phyloP scores from a whole-genome alignment of 2,797 vertebrate genomes.

The Monodelphis domestica region DNA sequence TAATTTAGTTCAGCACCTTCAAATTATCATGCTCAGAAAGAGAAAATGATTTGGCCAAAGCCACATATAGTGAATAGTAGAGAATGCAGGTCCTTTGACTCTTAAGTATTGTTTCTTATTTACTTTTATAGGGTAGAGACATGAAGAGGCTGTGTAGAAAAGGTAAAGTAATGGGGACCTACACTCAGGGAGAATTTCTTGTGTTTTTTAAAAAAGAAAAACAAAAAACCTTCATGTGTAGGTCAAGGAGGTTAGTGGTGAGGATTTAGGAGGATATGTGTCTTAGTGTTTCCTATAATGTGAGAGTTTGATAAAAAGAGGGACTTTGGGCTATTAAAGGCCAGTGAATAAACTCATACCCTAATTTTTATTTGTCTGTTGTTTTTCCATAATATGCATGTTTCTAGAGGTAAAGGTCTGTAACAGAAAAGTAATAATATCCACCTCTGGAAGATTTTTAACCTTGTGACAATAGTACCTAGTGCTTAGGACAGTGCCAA shows the following conservation, averaged over 20 bases:
- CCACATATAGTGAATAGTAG: conserved; percentile 43
- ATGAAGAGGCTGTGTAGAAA: not conserved
- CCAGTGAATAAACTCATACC: not conserved
- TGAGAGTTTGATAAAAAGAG: not conserved
- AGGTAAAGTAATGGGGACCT: not conserved
- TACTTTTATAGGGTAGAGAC: not conserved
- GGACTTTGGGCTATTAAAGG: not conserved
- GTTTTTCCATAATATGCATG: not conserved
- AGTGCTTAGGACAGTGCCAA: not conserved
- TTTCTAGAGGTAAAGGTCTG: not conserved
- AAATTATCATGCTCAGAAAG: conserved; percentile 55
- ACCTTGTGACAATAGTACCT: not conserved
- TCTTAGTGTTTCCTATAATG: not conserved
- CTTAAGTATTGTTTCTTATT: not conserved
- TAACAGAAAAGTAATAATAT: not conserved
- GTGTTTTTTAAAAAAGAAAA: not conserved
- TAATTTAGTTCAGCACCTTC: not conserved
- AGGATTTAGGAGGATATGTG: not conserved
- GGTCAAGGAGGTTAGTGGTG: not conserved
- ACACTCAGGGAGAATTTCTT: conserved; percentile 57
- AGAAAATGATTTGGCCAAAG: conserved; percentile 54
- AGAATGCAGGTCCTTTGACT: conserved; percentile 51
- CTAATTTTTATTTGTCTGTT: not conserved
- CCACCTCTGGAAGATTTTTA: not conserved
- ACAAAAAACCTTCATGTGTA: not conserved